Evolutionary conservation across 2,797 vertebrate species (phyloP), one percentile per base, ranked within the genome.

Genomic region (Hipposideros larvatus): DNA sequence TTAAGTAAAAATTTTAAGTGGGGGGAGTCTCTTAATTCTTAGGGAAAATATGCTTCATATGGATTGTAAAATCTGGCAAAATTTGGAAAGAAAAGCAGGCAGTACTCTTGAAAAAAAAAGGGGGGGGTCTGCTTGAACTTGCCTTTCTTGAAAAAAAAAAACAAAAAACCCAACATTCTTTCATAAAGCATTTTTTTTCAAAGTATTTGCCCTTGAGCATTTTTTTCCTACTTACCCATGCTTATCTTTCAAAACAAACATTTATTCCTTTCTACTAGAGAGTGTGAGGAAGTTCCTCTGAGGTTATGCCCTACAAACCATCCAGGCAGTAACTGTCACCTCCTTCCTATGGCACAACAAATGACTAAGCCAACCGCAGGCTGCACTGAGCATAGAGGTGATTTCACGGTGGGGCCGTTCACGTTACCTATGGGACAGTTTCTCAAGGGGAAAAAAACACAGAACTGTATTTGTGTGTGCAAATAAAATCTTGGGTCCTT

Each of bases 181-280:
- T 87, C 93, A 24, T 26, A 53, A 89, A 59, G 87, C 0, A 89
- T 88, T 91, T 98, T 97, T 78, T 83, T 91, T 77, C 55, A 66
- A 97, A 97, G 91, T 95, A 97, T 98, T 97, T 97, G 96, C 97
- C 97, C 91, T 95, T 66, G 70, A 96, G 97, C 94, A 82, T 78
- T 97, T 90, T 37, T 96, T 93, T 91, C 91, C 89, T 94, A 73
- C 96, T 95, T 90, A 96, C 82, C 92, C 65, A 66, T 83, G 91
- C 95, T 97, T 97, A 97, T 96, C 96, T 98, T 92, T 97, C 97
- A 95, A 96, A 97, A 97, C 90, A 97, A 97, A 97, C 97, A 96
- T 92, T 89, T 83, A 92, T 92, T 95, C 86, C 95, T 95, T 96
- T 96, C 93, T 70, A 31, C 90, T 75, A 31, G 46, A 59, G 91